phyloP scores from a whole-genome alignment of 1,140 invertebrate genomes.

The Macrotrachela quadricornifera region DNA sequence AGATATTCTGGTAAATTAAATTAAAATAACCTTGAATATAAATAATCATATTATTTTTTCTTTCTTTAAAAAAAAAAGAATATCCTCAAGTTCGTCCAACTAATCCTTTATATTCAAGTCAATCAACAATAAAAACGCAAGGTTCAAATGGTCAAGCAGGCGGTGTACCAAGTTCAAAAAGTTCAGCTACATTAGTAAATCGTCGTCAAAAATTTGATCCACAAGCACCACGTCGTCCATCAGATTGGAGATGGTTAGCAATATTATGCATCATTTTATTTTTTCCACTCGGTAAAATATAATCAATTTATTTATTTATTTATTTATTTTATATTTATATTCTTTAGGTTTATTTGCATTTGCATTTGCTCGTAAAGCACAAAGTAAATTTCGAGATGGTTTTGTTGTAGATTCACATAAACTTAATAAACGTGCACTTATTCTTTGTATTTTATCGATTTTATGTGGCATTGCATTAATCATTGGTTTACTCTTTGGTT shows the following conservation, averaged over 20 bases:
- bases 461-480: slow-evolving; percentile 2
- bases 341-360: neutral
- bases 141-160: no score
- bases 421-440: neutral
- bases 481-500: neutral
- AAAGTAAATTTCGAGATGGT: slow-evolving; percentile 7
- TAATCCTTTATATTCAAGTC: slow-evolving; percentile 8
- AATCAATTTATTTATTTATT: no score
- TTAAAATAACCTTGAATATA: no score
- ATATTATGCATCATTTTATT: neutral
- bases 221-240: neutral
- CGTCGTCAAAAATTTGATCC: slow-evolving; percentile 7
- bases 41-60: neutral
- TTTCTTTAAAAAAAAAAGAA: neutral
- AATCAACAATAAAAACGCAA: neutral
- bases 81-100: slow-evolving; percentile 9
- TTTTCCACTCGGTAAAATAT: neutral
- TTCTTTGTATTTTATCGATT: slow-evolving; percentile 4
- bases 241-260: slow-evolving; percentile 8
- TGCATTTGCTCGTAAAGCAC: slow-evolving; percentile 4
- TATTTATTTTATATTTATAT: no score
- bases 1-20: no score
- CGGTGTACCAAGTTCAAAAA: no score
- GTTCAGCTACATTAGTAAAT: neutral
- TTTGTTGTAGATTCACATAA: slow-evolving; percentile 7